Evolutionary conservation across 2,797 vertebrate genomes (phyloP).

Genomic region (Dipus sagitta): DNA sequence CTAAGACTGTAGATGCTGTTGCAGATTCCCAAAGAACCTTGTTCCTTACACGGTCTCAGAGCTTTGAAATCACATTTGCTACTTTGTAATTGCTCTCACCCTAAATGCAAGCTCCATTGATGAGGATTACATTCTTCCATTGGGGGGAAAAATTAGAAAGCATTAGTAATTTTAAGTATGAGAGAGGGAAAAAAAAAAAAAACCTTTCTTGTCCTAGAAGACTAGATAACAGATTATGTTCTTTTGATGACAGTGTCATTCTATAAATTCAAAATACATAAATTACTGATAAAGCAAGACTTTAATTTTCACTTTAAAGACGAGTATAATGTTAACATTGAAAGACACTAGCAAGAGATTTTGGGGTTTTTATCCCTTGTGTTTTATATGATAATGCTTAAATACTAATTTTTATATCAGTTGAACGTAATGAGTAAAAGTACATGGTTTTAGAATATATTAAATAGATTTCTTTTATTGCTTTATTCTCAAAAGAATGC

Average conservation of each 20-base stretch:
- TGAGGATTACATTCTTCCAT: conserved; percentile 6
- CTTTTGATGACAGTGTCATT: conserved; percentile 16
- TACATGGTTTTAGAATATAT: conserved; percentile 50
- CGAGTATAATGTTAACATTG: background rate
- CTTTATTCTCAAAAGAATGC: conserved; percentile 33
- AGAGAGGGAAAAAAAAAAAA: background rate
- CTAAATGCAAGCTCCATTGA: background rate
- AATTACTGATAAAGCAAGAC: conserved; percentile 6
- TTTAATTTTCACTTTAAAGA: conserved; percentile 14
- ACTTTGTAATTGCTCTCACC: conserved; percentile 30
- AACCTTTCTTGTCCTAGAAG: background rate
- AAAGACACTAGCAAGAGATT: conserved; percentile 51
- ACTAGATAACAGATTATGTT: conserved; percentile 6
- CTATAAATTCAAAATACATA: conserved; percentile 33
- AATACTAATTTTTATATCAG: conserved; percentile 63
- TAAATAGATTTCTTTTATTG: conserved; percentile 46
- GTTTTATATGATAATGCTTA: conserved; percentile 56
- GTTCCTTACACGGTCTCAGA: background rate
- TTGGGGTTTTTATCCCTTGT: background rate
- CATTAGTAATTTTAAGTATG: conserved; percentile 4
- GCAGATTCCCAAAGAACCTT: conserved; percentile 30
- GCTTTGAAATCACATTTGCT: conserved; percentile 43
- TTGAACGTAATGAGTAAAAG: conserved; percentile 76
- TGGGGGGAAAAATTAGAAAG: background rate
- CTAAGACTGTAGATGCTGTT: background rate